Evolutionary conservation across 2,888 invertebrate genomes (phyloP), one percentile per base, ranked within the genome.

Genomic region (Marronus borbonicus): DNA sequence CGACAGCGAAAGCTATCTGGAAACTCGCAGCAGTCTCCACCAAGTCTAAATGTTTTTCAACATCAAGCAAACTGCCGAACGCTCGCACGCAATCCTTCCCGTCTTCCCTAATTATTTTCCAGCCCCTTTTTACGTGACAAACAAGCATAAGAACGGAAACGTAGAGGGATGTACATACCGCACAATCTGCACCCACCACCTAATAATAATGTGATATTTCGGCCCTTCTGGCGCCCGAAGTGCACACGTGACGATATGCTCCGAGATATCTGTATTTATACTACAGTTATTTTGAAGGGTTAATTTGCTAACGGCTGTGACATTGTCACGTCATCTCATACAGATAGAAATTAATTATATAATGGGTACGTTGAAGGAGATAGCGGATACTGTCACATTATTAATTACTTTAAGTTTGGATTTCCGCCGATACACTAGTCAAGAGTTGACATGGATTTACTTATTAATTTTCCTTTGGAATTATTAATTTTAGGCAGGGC

Each of bases 91-190:
- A 74, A 74, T 60, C 39, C 14, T 50, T 39, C 36, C 72, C 44
- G 44, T 74, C 60, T 44, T 74, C 62, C 44, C 44, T 55, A 74
- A 60, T 74, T 60, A 74, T 74, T 74, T 74, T 60, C 10, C n/a
- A 60, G 44, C 60, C 72, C 72, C 72, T 44, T 70, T 60, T 74
- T 74, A 74, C 72, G 72, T 74, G 72, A 74, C 72, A 60, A 74
- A 74, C 72, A 60, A 74, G 58, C 60, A 60, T 74, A 74, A 74
- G n/a, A 55, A 74, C 60, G 60, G 62, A 60, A 74, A 44, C 60
- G 60, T 58, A 20, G 14, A 24, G 28, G 50, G 50, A 74, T 60
- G 60, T 39, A 72, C 72, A 44, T 20, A 49, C 72, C 60, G 39
- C 12, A 39, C 58, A 72, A 72, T 72, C 60, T 74, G 60, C 44